Evolutionary conservation across 2,113 vertebrate genomes (phyloP).

Genomic region (Bucco capensis): DNA sequence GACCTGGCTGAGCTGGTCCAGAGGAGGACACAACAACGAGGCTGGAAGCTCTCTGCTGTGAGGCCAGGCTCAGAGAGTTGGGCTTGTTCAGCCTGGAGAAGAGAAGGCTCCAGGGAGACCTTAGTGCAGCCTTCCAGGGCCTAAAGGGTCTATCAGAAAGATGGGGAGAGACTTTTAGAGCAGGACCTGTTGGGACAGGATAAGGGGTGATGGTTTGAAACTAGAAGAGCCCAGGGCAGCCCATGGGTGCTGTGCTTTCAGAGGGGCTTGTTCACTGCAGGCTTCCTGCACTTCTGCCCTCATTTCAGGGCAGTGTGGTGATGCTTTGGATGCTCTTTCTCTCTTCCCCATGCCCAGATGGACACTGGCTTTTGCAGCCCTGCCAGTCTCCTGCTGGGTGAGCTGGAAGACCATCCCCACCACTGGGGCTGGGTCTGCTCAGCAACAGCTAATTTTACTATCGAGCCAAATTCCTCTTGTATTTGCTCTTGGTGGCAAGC

Average conservation of each 20-base stretch:
- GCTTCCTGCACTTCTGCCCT: background rate
- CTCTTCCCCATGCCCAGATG: background rate
- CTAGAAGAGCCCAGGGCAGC: background rate
- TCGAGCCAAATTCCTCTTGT: background rate
- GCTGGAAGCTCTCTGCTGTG: no score
- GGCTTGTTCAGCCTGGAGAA: no score
- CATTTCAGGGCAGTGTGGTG: accelerated
- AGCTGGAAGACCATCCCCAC: background rate
- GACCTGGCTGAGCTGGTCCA: no score
- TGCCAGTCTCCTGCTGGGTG: background rate
- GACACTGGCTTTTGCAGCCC: background rate
- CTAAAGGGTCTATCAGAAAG: no score
- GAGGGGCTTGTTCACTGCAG: accelerated
- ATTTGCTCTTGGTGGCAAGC: background rate
- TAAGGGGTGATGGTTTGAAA: no score
- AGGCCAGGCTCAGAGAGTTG: no score
- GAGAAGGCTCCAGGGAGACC: no score
- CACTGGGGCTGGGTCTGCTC: background rate
- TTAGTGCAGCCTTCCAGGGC: no score
- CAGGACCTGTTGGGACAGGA: no score
- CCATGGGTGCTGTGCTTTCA: no score
- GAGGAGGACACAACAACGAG: no score
- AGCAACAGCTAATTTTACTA: background rate
- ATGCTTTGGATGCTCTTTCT: background rate
- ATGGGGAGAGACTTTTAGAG: no score